Base-by-base conservation (phyloP, 1,140 invertebrate genomes). In the Tetramorium parvispinum region DNA sequence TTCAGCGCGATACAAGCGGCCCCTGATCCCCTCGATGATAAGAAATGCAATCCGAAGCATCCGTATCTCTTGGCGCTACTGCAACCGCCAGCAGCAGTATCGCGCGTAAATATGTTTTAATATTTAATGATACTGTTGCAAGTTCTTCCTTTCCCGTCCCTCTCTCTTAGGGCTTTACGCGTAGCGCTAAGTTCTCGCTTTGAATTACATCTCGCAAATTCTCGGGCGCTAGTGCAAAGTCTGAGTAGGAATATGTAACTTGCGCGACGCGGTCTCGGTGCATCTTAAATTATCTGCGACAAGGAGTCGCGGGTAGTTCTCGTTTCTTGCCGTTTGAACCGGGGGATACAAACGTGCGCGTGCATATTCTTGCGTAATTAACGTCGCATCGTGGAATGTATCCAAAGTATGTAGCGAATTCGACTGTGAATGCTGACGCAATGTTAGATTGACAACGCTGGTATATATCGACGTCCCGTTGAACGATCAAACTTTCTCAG, bases 271-370 rank as follows among this genome's bases (percentile, higher is more conserved):
- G 79, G 68, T 83, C 32, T 32, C 79, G 68, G 68, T 83, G 79
- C 79, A 75, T 83, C 79, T 83, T 61, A 83, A 73, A 83, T 57
- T 83, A 75, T 13, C 79, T 83, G 53, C 79, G 79, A 83, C 79
- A 83, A 37, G 68, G 79, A 75, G 40, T 83, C 68, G n/a, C 43
- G 68, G 53, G 27, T 75, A 61, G 79, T 49, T 73, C 13, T 10
- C 51, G 27, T 82, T 82, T 82, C 79, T 73, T 82, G 79, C 40
- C 24, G n/a, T 59, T 83, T 83, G 68, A 83, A 83, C 21, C 55
- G 53, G 2, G 53, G 32, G 3, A n/a, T 37, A 61, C 40, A 73
- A 73, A 53, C 77, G 40, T 27, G 40, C 49, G 79, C 18, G 24
- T 59, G 40, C 79, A 83, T 83, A 61, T 83, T 59, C 53, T 59